A percentile compares a stretch with the other conserved stretches of the same genome.
Evolutionary conservation across 1,140 invertebrate species (phyloP).

Genomic region (Wiebesia pumilae): DNA sequence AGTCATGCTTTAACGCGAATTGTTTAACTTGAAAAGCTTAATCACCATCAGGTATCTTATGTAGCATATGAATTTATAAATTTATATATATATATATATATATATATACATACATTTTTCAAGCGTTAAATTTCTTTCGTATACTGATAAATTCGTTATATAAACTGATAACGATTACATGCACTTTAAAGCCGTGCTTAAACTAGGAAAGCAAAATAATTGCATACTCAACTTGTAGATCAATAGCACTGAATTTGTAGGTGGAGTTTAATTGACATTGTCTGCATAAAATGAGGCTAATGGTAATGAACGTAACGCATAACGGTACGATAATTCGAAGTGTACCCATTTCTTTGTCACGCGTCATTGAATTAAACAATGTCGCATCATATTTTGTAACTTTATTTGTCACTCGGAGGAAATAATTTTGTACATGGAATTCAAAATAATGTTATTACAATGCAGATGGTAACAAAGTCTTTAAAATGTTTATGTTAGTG

Average conservation of each 20-base stretch:
- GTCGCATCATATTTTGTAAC: background rate
- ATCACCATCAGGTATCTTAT: background rate
- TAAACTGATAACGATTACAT: background rate
- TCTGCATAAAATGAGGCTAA: slow-evolving; percentile 28
- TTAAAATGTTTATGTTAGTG: too few relatives aligned
- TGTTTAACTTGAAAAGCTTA: background rate
- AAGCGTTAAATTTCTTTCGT: background rate
- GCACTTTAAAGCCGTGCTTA: background rate
- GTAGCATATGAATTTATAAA: background rate
- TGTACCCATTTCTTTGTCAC: slow-evolving; percentile 34
- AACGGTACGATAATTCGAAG: slow-evolving; percentile 41
- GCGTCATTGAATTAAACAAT: slow-evolving; percentile 7
- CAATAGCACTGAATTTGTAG: background rate
- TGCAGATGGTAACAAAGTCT: background rate
- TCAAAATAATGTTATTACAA: background rate
- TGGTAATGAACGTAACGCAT: slow-evolving; percentile 35
- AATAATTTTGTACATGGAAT: background rate
- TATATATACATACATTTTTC: background rate
- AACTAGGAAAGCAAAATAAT: too few relatives aligned
- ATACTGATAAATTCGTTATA: background rate
- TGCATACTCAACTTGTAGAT: background rate
- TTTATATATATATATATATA: too few relatives aligned
- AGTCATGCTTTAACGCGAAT: too few relatives aligned
- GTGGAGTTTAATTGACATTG: background rate
- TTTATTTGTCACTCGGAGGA: background rate